phyloP scores from a whole-genome alignment of 1,140 invertebrate species.

The Aphaenogaster rudis region DNA sequence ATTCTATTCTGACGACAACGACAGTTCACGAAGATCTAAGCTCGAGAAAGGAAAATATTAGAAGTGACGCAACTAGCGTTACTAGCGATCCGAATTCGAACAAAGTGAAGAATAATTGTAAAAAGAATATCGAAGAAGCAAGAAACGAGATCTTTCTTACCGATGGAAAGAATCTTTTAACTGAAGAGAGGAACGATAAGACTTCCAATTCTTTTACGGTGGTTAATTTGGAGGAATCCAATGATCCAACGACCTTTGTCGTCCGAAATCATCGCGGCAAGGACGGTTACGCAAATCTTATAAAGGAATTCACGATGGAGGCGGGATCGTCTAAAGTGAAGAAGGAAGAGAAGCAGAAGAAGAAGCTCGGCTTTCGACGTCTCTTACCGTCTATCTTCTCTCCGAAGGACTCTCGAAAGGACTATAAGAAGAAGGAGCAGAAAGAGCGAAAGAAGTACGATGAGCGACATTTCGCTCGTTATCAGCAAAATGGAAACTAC shows the following conservation, averaged over 20 bases:
- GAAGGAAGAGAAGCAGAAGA: conserved; percentile 84
- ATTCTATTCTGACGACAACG: background rate
- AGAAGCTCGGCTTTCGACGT: conserved; percentile 81
- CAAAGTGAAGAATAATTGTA: background rate
- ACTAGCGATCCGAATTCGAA: conserved; percentile 1
- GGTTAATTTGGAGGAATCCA: background rate
- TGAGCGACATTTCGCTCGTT: conserved; percentile 81
- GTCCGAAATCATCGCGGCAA: background rate
- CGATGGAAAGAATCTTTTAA: background rate
- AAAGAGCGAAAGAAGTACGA: conserved; percentile 81
- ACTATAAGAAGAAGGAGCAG: conserved; percentile 81
- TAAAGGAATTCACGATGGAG: conserved; percentile 83
- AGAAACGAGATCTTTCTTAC: background rate
- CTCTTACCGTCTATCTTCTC: conserved; percentile 83
- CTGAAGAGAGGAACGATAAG: background rate
- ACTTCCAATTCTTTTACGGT: background rate
- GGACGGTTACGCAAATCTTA: conserved; percentile 83
- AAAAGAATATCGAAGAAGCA: background rate
- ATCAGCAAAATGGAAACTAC: conserved; percentile 85
- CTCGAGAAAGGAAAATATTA: background rate
- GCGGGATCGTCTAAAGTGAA: conserved; percentile 69
- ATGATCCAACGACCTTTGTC: background rate
- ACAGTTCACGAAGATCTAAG: conserved; percentile 5
- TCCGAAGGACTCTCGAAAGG: conserved; percentile 83
- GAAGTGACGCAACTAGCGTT: background rate